Evolutionary conservation across 1,140 invertebrate species (phyloP).

Genomic region (Aphaenogaster rudis): DNA sequence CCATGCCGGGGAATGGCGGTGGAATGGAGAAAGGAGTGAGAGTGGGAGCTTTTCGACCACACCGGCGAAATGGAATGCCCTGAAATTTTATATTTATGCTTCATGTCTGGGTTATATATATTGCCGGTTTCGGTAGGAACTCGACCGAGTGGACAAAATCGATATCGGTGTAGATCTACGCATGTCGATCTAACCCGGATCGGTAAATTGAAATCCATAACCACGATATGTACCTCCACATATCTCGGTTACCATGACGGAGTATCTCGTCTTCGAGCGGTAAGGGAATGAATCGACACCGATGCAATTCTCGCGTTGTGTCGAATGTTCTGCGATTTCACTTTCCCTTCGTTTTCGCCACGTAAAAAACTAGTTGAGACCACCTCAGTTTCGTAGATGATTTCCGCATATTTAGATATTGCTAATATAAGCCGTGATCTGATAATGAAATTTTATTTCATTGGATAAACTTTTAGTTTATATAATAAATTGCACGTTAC

Average conservation of each 20-base stretch:
- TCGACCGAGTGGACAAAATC: conserved; percentile 53
- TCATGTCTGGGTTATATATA: conserved; percentile 17
- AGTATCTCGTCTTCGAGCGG: conserved; percentile 41
- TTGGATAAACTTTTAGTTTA: neutral
- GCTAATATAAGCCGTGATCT: neutral
- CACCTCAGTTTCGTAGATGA: neutral
- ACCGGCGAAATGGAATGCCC: conserved; percentile 44
- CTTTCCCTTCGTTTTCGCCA: neutral
- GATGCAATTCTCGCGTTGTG: conserved; percentile 41
- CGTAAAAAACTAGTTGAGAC: neutral
- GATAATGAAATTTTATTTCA: conserved; percentile 5
- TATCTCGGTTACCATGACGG: conserved; percentile 11
- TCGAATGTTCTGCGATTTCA: neutral
- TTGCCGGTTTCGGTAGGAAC: conserved; percentile 43
- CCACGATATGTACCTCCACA: conserved; percentile 28
- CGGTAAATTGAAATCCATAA: conserved; percentile 61
- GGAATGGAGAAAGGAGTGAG: conserved; percentile 40
- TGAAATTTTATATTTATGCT: conserved; percentile 63
- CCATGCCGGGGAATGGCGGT: conserved; percentile 32
- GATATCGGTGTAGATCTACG: conserved; percentile 35
- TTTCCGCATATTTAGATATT: neutral
- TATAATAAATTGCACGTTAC: neutral
- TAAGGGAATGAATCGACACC: conserved; percentile 12
- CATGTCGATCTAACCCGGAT: conserved; percentile 27
- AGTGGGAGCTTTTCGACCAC: conserved; percentile 43